phyloP scores from a whole-genome alignment of 2,888 invertebrate genomes.

The Xestia xanthographa region DNA sequence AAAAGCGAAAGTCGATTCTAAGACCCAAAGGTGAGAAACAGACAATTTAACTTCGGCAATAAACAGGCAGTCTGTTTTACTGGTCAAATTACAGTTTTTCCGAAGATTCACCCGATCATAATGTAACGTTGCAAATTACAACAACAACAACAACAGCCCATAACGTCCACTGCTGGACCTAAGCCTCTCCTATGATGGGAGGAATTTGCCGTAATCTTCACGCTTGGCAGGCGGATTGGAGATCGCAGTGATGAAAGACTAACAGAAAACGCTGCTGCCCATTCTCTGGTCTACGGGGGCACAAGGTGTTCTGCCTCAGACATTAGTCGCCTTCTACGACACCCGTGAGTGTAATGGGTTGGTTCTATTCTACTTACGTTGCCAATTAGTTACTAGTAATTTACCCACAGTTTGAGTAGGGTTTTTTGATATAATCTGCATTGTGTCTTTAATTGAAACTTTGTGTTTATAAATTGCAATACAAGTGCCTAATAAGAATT shows the following conservation, averaged over 20 bases:
- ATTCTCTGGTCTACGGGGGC: no score
- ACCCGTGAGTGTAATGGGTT: no score
- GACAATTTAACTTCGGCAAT: neutral
- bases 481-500: neutral
- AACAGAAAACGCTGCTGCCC: no score
- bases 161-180: no score
- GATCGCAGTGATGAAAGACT: no score
- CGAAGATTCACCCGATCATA: neutral
- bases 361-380: no score
- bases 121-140: neutral
- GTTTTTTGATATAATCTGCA: neutral
- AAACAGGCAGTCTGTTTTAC: neutral
- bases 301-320: no score
- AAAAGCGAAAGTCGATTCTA: neutral
- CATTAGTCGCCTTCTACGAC: no score
- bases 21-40: conserved; percentile 3
- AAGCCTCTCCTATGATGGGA: no score
- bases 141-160: no score
- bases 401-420: neutral
- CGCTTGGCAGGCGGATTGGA: no score
- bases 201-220: no score
- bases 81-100: neutral
- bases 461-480: neutral
- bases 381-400: neutral
- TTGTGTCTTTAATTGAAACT: conserved; percentile 2